Conservation (phyloP, 2,113 vertebrate genomes). For the Phaetusa simplex region DNA sequence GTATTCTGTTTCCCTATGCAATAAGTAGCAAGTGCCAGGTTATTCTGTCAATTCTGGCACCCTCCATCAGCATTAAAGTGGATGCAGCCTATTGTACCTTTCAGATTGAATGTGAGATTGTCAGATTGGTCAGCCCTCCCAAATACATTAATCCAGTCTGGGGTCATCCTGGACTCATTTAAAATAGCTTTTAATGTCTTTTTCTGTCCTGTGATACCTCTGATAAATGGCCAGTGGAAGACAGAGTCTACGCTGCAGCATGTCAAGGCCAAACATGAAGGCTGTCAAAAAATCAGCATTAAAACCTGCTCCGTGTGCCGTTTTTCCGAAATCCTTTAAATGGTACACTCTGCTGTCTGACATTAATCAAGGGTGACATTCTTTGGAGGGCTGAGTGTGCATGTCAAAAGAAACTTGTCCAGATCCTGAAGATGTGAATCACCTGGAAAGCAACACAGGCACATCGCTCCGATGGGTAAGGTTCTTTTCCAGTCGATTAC, state of each 20-base stretch:
- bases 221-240: conserved; percentile 42
- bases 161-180: conserved; percentile 52
- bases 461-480: background rate
- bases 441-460: background rate
- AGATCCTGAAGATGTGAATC: background rate
- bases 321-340: background rate
- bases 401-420: conserved; percentile 17
- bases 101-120: conserved; percentile 40
- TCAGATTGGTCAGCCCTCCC: conserved; percentile 23
- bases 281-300: conserved; percentile 52
- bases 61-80: background rate
- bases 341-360: conserved; percentile 13
- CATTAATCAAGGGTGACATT: conserved; percentile 27
- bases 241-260: background rate
- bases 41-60: background rate
- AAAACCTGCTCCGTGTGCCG: background rate
- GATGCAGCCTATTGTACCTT: background rate
- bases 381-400: background rate
- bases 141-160: conserved; percentile 42
- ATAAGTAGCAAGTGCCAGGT: background rate
- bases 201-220: background rate
- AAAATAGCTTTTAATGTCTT: conserved; percentile 30
- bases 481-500: background rate
- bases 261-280: conserved; percentile 43
- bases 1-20: background rate